These are phyloP conservation scores for Tragelaphus strepsiceros DNA, from an alignment of 2,113 vertebrate genomes.

Conservation along the genomic window DNA sequence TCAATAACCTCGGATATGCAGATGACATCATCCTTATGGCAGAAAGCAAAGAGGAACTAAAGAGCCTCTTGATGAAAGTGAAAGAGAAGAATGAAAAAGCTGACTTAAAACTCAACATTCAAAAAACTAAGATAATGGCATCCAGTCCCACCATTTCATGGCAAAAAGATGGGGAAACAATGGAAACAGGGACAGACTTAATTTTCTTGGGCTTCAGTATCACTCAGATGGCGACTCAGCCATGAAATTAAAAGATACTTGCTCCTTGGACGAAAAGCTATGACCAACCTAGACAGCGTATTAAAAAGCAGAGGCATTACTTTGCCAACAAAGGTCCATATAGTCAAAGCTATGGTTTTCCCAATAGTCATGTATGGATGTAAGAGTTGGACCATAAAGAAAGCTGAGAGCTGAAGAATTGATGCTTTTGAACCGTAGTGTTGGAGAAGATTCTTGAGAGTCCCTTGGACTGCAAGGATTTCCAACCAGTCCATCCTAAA, in stretches of 20 bases:
- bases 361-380: neutral
- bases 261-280: neutral
- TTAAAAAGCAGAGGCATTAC: neutral
- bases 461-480: neutral
- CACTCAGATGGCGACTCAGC: no score
- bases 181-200: no score
- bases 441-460: neutral
- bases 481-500: neutral
- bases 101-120: no score
- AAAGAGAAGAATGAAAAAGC: no score
- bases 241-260: no score
- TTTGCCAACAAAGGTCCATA: neutral
- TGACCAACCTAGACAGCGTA: neutral
- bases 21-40: no score
- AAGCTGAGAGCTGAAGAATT: neutral
- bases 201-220: no score
- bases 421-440: neutral
- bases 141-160: no score
- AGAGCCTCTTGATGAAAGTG: no score
- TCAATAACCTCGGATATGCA: neutral
- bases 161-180: no score
- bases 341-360: neutral
- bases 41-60: no score
- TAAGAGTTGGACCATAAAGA: neutral
- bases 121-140: no score